Base-by-base conservation (phyloP, 2,888 invertebrate species). In the Eulithis prunata region DNA sequence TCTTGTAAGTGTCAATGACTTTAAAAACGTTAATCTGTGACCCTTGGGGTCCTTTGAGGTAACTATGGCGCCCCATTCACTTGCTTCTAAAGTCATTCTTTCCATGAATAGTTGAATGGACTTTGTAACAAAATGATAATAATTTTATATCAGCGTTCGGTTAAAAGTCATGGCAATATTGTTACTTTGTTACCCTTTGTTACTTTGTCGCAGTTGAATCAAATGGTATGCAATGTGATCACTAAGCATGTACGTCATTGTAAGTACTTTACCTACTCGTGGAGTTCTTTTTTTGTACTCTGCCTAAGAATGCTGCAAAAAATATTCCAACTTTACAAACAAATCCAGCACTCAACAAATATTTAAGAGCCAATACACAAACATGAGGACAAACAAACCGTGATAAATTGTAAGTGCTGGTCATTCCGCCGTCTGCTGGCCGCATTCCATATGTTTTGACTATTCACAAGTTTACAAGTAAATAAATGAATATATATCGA, bases 311-410 rank as follows among this genome's bases (percentile, higher is more conserved):
- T 61, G 61, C 63, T 61, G 64, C 64, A 59, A 68, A 68, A 68
- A 68, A 64, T 60, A 67, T 54, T 51, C 49, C 51, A 54, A 60
- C 53, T 60, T 53, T 12, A 46, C 68, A 61, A 68, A 68, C 64
- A 64, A 64, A 64, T 57, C 60, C 54, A 61, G 47, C 64, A 68
- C 68, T 68, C 64, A 68, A 61, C 68, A 64, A 68, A 68, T 68
- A 68, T 68, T 64, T 64, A 60, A 57, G 49, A 61, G 61, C 28
- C 64, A 61, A 64, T 64, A 67, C 59, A 53, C 63, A 67, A 59
- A 63, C 59, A 63, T 45, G 43, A 51, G 49, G 43, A 65, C 46
- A 52, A 60, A 57, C 38, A 51, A 59, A 36, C 56, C 56, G 47
- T 43, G 63, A 47, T 49, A 45, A 36, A 56, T 55, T 56, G 58